Evolutionary conservation across 2,113 vertebrate genomes (phyloP).

Genomic region (Ranitomeya variabilis): DNA sequence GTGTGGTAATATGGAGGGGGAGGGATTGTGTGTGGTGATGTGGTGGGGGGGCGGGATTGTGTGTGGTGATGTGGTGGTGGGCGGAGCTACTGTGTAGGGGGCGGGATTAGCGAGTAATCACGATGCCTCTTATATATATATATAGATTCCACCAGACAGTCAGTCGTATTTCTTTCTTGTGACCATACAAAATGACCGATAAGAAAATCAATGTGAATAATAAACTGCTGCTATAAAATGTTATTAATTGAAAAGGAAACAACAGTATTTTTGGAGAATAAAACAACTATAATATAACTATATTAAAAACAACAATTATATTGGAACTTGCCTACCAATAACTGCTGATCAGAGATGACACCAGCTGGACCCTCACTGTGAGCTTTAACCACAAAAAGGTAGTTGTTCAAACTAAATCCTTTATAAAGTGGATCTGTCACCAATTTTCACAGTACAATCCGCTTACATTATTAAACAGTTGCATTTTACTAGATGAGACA

Average conservation of each 20-base stretch:
- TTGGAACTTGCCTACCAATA: not conserved
- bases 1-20: too few species aligned
- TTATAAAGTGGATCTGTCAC: too few species aligned
- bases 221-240: not conserved
- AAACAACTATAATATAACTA: not conserved
- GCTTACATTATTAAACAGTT: too few species aligned
- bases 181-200: constrained; percentile 2
- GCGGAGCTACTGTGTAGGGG: too few species aligned
- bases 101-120: too few species aligned
- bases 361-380: not conserved
- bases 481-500: too few species aligned
- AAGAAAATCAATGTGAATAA: not conserved
- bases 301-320: not conserved
- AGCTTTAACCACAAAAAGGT: not conserved
- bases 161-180: not conserved
- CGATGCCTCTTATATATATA: too few species aligned
- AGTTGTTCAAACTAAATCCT: not conserved
- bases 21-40: too few species aligned
- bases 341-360: not conserved
- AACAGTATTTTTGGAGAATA: not conserved
- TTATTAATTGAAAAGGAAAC: not conserved
- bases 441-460: too few species aligned
- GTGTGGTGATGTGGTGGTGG: too few species aligned
- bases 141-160: constrained; percentile 1
- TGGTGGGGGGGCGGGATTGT: too few species aligned